Percentiles rank a stretch among this genome's conserved stretches.
Conservation (phyloP, 2,113 vertebrate genomes). For the Hippocampus abdominalis region DNA sequence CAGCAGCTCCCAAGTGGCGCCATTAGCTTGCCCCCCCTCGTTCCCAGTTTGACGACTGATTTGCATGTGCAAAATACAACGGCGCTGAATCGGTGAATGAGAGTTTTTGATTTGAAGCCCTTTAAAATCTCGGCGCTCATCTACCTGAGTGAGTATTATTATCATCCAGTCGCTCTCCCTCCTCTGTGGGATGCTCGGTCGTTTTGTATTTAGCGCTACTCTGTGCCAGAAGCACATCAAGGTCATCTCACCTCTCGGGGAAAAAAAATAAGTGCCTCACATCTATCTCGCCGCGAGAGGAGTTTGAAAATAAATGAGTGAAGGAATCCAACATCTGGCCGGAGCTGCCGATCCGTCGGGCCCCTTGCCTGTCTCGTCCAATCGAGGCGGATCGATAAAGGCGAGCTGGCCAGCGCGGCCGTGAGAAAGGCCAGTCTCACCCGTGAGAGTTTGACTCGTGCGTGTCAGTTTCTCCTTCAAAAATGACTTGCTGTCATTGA, state of each 20-base stretch:
- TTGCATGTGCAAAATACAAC: no score
- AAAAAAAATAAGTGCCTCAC: slow-evolving; percentile 12
- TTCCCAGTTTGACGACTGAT: background rate
- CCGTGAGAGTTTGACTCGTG: slow-evolving; percentile 1
- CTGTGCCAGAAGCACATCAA: slow-evolving; percentile 14
- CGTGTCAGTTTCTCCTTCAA: slow-evolving; percentile 48
- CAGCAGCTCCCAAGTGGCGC: background rate
- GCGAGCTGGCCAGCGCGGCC: slow-evolving; percentile 16
- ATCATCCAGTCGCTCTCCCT: background rate
- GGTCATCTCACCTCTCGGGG: slow-evolving; percentile 24
- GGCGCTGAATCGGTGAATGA: background rate
- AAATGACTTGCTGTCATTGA: slow-evolving; percentile 24
- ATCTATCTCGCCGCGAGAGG: slow-evolving; percentile 31
- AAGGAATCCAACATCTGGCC: slow-evolving; percentile 47
- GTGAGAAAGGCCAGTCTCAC: slow-evolving; percentile 41
- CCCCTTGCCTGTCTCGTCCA: slow-evolving; percentile 3
- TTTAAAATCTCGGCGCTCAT: background rate
- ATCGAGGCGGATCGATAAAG: slow-evolving; percentile 49
- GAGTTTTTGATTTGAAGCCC: background rate
- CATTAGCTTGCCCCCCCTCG: no score
- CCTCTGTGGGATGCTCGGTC: background rate
- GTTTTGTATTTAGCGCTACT: background rate
- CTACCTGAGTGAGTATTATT: background rate
- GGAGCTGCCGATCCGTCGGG: slow-evolving; percentile 36
- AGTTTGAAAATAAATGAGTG: slow-evolving; percentile 39